phyloP scores from a whole-genome alignment of 2,888 invertebrate genomes.

The Caradrina kadenii region DNA sequence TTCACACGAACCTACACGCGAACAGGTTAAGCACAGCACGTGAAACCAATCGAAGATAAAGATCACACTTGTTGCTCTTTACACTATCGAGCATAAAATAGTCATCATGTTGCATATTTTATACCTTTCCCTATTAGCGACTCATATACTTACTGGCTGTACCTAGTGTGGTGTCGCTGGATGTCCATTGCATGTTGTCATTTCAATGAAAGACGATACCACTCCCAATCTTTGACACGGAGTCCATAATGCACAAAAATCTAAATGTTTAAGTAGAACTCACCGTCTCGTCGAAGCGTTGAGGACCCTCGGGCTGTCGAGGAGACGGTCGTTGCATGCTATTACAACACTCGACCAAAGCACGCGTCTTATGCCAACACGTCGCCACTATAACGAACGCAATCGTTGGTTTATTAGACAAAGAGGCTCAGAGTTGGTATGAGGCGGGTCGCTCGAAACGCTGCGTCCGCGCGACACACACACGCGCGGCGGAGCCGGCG shows the following conservation, averaged over 20 bases:
- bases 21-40: conserved; percentile 87
- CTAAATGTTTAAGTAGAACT: conserved; percentile 80
- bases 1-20: conserved; percentile 89
- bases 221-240: conserved; percentile 80
- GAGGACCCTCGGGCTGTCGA: conserved; percentile 68
- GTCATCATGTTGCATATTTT: conserved; percentile 89
- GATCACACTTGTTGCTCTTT: conserved; percentile 82
- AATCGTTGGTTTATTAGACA: conserved; percentile 34
- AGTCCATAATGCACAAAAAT: conserved; percentile 81
- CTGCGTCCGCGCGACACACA: conserved; percentile 84
- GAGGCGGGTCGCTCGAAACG: conserved; percentile 74
- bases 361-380: conserved; percentile 76
- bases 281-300: conserved; percentile 74
- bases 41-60: conserved; percentile 73
- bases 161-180: conserved; percentile 83
- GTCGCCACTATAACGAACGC: conserved; percentile 31
- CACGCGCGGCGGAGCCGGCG: conserved; percentile 89
- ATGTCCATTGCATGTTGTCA: conserved; percentile 87
- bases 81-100: conserved; percentile 85
- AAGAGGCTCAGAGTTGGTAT: conserved; percentile 69
- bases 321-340: conserved; percentile 83
- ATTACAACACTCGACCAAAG: conserved; percentile 78
- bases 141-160: conserved; percentile 84
- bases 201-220: conserved; percentile 79
- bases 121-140: conserved; percentile 90